A percentile compares a stretch with the other conserved stretches of the same genome.
Conservation (phyloP, 2,113 vertebrate species). For the Charina bottae region DNA sequence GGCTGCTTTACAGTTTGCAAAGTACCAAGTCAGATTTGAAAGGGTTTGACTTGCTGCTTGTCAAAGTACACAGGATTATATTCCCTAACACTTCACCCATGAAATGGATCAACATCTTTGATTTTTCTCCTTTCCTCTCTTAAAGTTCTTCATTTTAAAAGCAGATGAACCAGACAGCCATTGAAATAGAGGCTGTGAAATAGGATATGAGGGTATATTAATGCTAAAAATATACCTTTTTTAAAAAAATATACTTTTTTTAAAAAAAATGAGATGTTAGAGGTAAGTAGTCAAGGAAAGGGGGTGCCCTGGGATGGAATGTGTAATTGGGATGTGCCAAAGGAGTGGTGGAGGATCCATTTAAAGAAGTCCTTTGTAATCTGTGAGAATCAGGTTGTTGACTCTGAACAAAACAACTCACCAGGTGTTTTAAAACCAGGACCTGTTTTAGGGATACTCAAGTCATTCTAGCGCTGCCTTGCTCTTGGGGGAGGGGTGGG, state of each 20-base stretch:
- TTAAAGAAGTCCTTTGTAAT: not conserved
- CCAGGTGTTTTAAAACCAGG: not conserved
- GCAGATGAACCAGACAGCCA: not conserved
- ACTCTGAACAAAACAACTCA: not conserved
- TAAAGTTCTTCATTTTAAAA: not conserved
- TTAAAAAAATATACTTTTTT: not conserved
- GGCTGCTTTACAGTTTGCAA: not conserved
- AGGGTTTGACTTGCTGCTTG: not conserved
- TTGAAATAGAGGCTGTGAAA: not conserved
- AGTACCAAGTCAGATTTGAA: too few relatives aligned
- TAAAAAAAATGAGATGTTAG: not conserved
- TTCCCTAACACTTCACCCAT: not conserved
- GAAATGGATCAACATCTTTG: not conserved
- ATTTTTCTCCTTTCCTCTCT: not conserved
- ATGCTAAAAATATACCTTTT: not conserved
- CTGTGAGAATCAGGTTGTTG: slow-evolving; percentile 15
- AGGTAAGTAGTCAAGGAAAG: not conserved
- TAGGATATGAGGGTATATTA: not conserved
- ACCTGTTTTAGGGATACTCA: slow-evolving; percentile 23
- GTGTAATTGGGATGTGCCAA: slow-evolving; percentile 14
- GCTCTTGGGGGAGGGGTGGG: slow-evolving; percentile 29
- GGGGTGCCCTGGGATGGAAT: not conserved
- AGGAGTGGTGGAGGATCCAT: not conserved
- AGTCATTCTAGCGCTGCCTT: slow-evolving; percentile 29
- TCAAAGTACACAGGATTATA: not conserved